Evolutionary conservation across 53 echinoderm and acorn worm species (phyloP).

Genomic region (Apostichopus leukothele): DNA sequence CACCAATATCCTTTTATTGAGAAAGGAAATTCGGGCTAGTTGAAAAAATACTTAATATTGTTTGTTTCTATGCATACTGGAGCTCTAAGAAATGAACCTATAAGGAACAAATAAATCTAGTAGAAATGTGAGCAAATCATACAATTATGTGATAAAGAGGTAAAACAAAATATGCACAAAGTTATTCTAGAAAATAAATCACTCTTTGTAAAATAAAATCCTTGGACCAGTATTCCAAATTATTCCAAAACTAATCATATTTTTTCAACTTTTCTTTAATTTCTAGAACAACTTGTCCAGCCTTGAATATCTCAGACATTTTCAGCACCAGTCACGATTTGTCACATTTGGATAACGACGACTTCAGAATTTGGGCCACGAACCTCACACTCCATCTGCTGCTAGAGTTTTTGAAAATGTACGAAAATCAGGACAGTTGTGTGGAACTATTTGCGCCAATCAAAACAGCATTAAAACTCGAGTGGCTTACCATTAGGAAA

Average conservation of each 20-base stretch:
- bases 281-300: not conserved
- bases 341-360: conserved; percentile 66
- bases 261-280: not conserved
- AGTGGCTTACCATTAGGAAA: conserved; percentile 47
- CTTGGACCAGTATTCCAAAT: too few species aligned
- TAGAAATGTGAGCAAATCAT: too few species aligned
- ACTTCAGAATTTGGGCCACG: conserved; percentile 68
- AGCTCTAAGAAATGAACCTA: too few species aligned
- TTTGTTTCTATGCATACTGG: too few species aligned
- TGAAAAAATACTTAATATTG: too few species aligned
- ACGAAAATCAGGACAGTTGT: conserved; percentile 63
- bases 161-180: too few species aligned
- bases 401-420: conserved; percentile 65
- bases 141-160: too few species aligned
- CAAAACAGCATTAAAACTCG: conserved; percentile 34
- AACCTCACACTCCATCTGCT: conserved; percentile 65
- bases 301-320: conserved; percentile 15
- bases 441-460: conserved; percentile 76
- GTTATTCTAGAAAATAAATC: too few species aligned
- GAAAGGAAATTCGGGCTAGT: too few species aligned
- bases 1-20: too few species aligned
- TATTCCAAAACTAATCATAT: not conserved
- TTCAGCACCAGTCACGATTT: conserved; percentile 4
- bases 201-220: too few species aligned
- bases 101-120: too few species aligned